These are phyloP conservation scores for Clivina fossor DNA, from an alignment of 2,888 invertebrate species.

Conservation along the genomic window DNA sequence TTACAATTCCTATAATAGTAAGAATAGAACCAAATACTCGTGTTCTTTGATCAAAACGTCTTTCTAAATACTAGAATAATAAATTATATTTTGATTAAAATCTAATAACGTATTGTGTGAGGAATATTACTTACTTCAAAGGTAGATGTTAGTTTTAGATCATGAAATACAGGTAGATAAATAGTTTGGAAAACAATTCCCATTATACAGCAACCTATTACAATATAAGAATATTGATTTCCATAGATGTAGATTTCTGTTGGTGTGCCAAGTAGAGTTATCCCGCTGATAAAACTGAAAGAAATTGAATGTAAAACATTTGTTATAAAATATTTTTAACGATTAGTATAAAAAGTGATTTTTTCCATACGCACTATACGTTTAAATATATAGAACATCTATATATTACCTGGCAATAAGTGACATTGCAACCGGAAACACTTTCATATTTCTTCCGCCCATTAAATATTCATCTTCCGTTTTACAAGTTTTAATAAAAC, in stretches of 20 bases:
- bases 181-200: slow-evolving; percentile 66
- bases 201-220: slow-evolving; percentile 65
- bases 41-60: slow-evolving; percentile 68
- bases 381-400: too few species aligned
- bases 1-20: slow-evolving; percentile 70
- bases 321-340: too few species aligned
- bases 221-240: slow-evolving; percentile 71
- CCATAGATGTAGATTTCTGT: slow-evolving; percentile 83
- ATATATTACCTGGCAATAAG: slow-evolving; percentile 86
- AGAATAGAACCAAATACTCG: slow-evolving; percentile 70
- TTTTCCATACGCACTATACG: too few species aligned
- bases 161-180: slow-evolving; percentile 74
- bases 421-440: slow-evolving; percentile 81
- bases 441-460: slow-evolving; percentile 79
- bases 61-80: slow-evolving; percentile 67
- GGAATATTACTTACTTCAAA: slow-evolving; percentile 77
- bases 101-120: slow-evolving; percentile 11
- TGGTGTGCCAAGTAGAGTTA: slow-evolving; percentile 72
- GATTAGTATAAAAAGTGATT: too few species aligned
- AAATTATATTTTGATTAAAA: too few species aligned
- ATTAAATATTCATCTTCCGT: slow-evolving; percentile 74
- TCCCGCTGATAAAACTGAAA: too few species aligned
- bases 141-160: slow-evolving; percentile 73
- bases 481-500: slow-evolving; percentile 67
- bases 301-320: too few species aligned